Percentiles rank a stretch among this genome's conserved stretches.
Evolutionary conservation across 2,888 invertebrate genomes (phyloP).

Genomic region (Pimpla rufipes): DNA sequence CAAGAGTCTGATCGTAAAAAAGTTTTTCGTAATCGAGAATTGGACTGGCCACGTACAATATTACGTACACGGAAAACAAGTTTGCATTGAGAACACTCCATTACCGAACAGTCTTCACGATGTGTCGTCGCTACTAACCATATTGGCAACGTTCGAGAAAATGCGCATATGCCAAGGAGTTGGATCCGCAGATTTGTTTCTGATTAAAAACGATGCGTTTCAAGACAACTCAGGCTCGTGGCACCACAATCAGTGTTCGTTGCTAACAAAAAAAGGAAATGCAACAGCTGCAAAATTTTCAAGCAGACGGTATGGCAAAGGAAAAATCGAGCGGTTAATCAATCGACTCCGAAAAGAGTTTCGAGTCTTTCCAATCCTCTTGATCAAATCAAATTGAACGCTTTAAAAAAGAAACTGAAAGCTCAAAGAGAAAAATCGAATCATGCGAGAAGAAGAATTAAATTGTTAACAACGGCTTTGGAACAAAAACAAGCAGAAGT

Average conservation of each 20-base stretch:
- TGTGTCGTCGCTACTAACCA: not conserved
- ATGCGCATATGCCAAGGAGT: not conserved
- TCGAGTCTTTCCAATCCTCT: too few relatives aligned
- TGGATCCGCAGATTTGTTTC: not conserved
- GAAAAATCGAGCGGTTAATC: not conserved
- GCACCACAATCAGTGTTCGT: not conserved
- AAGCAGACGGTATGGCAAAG: not conserved
- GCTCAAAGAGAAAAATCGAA: too few relatives aligned
- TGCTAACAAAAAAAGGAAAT: not conserved
- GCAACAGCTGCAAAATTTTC: not conserved
- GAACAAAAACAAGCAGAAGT: not conserved
- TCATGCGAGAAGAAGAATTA: too few relatives aligned
- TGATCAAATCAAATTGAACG: not conserved
- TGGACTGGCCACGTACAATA: not conserved
- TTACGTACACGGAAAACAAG: not conserved
- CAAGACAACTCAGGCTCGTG: not conserved
- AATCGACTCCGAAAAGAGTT: not conserved
- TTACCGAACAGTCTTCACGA: not conserved
- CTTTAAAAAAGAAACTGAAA: too few relatives aligned
- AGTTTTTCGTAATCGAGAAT: not conserved
- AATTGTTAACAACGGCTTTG: too few relatives aligned
- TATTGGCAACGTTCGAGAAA: not conserved
- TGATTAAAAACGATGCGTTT: not conserved
- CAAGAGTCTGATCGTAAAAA: not conserved
- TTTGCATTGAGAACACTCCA: not conserved